Percentiles rank a stretch among this genome's conserved stretches.
These are phyloP conservation scores for Drosophila kurseongensis DNA, from an alignment of 1,140 invertebrate species.

Conservation along the genomic window DNA sequence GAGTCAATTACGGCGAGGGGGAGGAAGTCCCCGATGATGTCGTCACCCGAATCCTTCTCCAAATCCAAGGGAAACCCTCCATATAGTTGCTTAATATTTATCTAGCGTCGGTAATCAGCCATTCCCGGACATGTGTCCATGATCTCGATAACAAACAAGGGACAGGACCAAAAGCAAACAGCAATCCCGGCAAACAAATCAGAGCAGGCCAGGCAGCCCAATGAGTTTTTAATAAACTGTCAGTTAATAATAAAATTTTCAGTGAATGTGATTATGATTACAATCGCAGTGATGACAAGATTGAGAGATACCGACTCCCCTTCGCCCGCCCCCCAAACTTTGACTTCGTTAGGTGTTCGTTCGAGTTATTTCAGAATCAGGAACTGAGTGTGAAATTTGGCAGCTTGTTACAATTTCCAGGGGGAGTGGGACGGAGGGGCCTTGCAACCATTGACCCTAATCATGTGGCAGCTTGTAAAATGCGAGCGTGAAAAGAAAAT, in stretches of 20 bases:
- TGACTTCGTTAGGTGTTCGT: conserved; percentile 60
- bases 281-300: conserved; percentile 44
- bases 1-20: conserved; percentile 63
- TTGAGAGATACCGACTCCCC: conserved; percentile 15
- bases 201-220: conserved; percentile 34
- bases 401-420: conserved; percentile 62
- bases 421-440: conserved; percentile 13
- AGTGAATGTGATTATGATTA: conserved; percentile 55
- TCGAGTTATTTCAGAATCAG: conserved; percentile 38
- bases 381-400: conserved; percentile 75
- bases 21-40: conserved; percentile 51
- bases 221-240: conserved; percentile 77
- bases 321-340: conserved; percentile 36
- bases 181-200: conserved; percentile 39
- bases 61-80: conserved; percentile 39
- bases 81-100: conserved; percentile 74
- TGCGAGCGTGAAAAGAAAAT: conserved; percentile 76
- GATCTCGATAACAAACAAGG: conserved; percentile 66
- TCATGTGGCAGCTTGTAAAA: conserved; percentile 81
- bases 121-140: conserved; percentile 68
- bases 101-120: conserved; percentile 65
- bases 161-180: conserved; percentile 5
- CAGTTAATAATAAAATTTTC: conserved; percentile 74
- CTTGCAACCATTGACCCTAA: conserved; percentile 62
- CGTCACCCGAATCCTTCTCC: conserved; percentile 40